Percentiles rank a stretch among this genome's conserved stretches.
These are phyloP conservation scores for Ophion ellenae DNA, from an alignment of 2,888 invertebrate species.

Conservation along the genomic window DNA sequence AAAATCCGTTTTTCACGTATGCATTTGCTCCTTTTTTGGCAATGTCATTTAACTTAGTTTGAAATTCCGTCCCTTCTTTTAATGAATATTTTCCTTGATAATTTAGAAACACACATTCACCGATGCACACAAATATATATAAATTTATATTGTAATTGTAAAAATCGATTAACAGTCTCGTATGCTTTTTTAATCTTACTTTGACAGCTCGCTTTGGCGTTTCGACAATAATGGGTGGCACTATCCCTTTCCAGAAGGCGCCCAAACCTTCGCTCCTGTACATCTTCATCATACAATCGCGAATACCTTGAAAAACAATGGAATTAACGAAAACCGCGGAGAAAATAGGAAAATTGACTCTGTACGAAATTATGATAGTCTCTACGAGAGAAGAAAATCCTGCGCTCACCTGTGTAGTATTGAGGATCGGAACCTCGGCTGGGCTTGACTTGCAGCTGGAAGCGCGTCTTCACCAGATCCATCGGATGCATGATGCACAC, in stretches of 20 bases:
- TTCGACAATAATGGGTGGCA: conserved; percentile 96
- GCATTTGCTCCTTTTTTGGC: too few relatives aligned
- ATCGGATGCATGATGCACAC: conserved; percentile 98
- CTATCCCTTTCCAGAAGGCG: conserved; percentile 96
- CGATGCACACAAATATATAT: too few relatives aligned
- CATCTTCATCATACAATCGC: conserved; percentile 96
- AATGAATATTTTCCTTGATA: too few relatives aligned
- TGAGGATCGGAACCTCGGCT: conserved; percentile 72
- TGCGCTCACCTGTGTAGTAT: conserved; percentile 82
- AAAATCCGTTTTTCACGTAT: too few relatives aligned
- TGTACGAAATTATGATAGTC: background rate
- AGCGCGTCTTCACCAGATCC: conserved; percentile 96
- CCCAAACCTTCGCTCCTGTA: conserved; percentile 92
- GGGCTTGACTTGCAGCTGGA: conserved; percentile 89
- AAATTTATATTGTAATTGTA: background rate
- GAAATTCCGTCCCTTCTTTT: too few relatives aligned
- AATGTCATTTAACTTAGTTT: too few relatives aligned
- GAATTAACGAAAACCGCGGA: background rate
- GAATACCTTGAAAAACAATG: conserved; percentile 88
- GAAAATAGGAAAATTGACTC: background rate
- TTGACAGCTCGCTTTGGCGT: conserved; percentile 98
- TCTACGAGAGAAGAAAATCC: background rate
- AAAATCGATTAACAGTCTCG: background rate
- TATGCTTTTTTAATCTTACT: conserved; percentile 80
- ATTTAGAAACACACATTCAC: too few relatives aligned